Evolutionary conservation across 2,888 invertebrate species (phyloP).

Genomic region (Brachylomia viminalis): DNA sequence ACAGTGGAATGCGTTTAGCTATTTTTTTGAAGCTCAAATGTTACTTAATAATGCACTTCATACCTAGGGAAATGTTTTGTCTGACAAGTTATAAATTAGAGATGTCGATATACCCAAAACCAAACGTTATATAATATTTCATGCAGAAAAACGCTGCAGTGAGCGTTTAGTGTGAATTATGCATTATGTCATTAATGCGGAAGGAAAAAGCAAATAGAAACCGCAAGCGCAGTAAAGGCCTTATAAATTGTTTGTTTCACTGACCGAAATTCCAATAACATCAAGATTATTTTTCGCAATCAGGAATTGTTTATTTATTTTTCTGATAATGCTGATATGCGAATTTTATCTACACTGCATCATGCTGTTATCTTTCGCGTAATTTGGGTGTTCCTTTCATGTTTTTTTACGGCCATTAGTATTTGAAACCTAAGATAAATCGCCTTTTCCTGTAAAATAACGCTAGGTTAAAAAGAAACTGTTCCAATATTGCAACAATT

Average conservation of each 20-base stretch:
- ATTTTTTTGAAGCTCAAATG: background rate
- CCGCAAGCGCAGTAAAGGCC: background rate
- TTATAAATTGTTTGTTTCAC: conserved; percentile 3
- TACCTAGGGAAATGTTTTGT: background rate
- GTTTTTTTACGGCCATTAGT: background rate
- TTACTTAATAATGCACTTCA: too few relatives aligned
- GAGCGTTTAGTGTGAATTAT: conserved; percentile 15
- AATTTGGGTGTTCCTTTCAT: conserved; percentile 18
- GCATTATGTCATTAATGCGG: conserved; percentile 20
- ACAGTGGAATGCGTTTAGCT: background rate
- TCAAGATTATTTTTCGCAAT: conserved; percentile 30
- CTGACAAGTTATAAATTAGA: background rate
- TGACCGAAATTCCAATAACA: conserved; percentile 13
- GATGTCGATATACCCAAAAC: background rate
- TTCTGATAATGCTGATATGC: conserved; percentile 40
- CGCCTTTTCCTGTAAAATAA: background rate
- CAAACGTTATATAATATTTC: background rate
- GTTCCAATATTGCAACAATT: background rate
- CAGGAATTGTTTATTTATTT: conserved; percentile 55
- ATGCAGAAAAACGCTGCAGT: conserved; percentile 8
- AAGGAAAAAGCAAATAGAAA: conserved; percentile 9
- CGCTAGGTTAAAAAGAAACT: background rate
- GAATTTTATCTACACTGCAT: conserved; percentile 44
- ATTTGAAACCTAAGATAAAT: background rate
- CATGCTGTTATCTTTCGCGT: conserved; percentile 32